Conservation (phyloP, 2,888 invertebrate species). For the Tortrix viridana region DNA sequence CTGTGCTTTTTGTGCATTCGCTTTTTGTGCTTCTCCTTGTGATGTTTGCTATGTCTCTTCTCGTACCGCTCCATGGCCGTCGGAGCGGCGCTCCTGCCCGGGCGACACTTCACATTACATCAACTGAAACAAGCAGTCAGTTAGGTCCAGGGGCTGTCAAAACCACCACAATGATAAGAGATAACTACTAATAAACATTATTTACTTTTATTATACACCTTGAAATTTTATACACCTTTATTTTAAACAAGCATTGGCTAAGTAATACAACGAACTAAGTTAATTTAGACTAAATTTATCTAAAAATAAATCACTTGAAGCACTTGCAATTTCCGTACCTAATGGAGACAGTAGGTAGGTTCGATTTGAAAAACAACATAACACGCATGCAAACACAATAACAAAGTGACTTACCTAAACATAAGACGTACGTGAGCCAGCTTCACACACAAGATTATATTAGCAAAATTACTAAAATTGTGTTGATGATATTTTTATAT, state of each 20-base stretch:
- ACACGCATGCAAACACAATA: slow-evolving; percentile 33
- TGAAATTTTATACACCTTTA: too few relatives aligned
- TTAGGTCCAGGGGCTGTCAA: slow-evolving; percentile 31
- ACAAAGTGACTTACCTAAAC: slow-evolving; percentile 36
- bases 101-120: slow-evolving; percentile 71
- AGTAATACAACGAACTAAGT: not conserved
- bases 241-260: not conserved
- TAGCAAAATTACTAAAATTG: slow-evolving; percentile 57
- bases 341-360: slow-evolving; percentile 28
- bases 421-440: slow-evolving; percentile 33
- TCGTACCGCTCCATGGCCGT: slow-evolving; percentile 76
- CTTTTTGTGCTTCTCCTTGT: slow-evolving; percentile 81
- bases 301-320: slow-evolving; percentile 32
- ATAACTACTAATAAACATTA: slow-evolving; percentile 33
- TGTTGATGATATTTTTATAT: slow-evolving; percentile 63
- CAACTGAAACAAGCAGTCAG: slow-evolving; percentile 57
- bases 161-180: slow-evolving; percentile 35
- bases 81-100: slow-evolving; percentile 62
- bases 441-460: slow-evolving; percentile 31
- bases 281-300: slow-evolving; percentile 6
- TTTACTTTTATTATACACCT: slow-evolving; percentile 6
- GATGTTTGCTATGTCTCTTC: slow-evolving; percentile 75
- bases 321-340: slow-evolving; percentile 36
- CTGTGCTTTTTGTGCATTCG: slow-evolving; percentile 74
- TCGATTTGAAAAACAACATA: slow-evolving; percentile 17